These are phyloP conservation scores for Operophtera brumata DNA, from an alignment of 2,888 invertebrate genomes.

Conservation along the genomic window DNA sequence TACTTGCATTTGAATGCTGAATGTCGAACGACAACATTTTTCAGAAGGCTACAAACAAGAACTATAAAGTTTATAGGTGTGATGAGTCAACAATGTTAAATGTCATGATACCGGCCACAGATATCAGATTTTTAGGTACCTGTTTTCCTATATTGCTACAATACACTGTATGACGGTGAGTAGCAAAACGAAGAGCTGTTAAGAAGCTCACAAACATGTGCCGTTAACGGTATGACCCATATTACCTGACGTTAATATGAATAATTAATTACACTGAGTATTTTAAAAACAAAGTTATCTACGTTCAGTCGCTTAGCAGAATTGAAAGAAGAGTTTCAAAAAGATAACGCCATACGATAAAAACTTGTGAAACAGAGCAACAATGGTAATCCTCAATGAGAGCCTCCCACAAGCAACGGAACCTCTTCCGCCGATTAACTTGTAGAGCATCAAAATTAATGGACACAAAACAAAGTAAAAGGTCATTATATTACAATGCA, in stretches of 20 bases:
- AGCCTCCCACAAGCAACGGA: slow-evolving; percentile 66
- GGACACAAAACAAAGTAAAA: slow-evolving; percentile 56
- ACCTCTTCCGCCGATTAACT: slow-evolving; percentile 66
- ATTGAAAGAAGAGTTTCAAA: slow-evolving; percentile 33
- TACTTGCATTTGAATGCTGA: slow-evolving; percentile 37
- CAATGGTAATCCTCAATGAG: slow-evolving; percentile 57
- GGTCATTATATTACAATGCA: slow-evolving; percentile 48
- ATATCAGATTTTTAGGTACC: slow-evolving; percentile 41
- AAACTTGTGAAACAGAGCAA: slow-evolving; percentile 48
- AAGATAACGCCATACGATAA: slow-evolving; percentile 48
- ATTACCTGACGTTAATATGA: too few relatives aligned
- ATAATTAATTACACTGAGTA: too few relatives aligned
- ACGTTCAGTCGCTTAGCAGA: slow-evolving; percentile 22
- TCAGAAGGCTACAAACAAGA: slow-evolving; percentile 1
- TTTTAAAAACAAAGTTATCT: background rate
- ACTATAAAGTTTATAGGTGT: slow-evolving; percentile 4
- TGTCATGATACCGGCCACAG: slow-evolving; percentile 37
- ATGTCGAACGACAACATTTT: slow-evolving; percentile 17
- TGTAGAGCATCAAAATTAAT: slow-evolving; percentile 61
- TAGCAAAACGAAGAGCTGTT: slow-evolving; percentile 51
- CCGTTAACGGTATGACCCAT: slow-evolving; percentile 48
- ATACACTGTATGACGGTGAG: slow-evolving; percentile 41
- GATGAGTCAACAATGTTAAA: slow-evolving; percentile 26
- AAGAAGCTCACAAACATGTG: slow-evolving; percentile 50
- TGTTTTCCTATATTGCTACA: slow-evolving; percentile 39